A percentile compares a stretch with the other conserved stretches of the same genome.
These are phyloP conservation scores for Agrypnus murinus DNA, from an alignment of 2,888 invertebrate species.

Conservation along the genomic window DNA sequence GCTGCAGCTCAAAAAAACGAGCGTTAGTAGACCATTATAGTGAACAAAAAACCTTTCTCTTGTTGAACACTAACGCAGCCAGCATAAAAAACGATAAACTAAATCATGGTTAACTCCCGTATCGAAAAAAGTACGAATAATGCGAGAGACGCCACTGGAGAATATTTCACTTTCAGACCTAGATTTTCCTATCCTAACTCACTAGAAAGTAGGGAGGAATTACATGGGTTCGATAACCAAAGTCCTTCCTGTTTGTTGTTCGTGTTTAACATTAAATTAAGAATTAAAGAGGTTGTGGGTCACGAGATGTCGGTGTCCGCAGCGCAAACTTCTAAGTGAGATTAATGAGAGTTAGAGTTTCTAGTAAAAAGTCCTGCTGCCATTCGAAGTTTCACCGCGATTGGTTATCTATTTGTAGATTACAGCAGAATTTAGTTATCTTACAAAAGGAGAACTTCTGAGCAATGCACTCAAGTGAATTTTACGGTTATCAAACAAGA, in stretches of 20 bases:
- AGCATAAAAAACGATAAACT: no score
- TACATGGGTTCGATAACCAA: slow-evolving; percentile 27
- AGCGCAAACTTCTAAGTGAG: slow-evolving; percentile 47
- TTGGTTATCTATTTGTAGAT: slow-evolving; percentile 15
- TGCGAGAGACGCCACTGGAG: no score
- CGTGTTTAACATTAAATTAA: slow-evolving; percentile 44
- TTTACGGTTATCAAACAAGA: no score
- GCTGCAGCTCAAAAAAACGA: no score
- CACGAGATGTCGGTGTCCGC: slow-evolving; percentile 42
- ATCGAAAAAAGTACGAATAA: no score
- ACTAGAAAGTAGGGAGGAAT: background rate
- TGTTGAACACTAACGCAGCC: no score
- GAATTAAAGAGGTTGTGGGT: slow-evolving; percentile 45
- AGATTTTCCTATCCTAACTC: no score
- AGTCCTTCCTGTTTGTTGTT: slow-evolving; percentile 23
- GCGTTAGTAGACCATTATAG: no score
- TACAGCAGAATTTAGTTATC: background rate
- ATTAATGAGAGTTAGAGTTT: slow-evolving; percentile 39
- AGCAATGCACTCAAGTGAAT: no score
- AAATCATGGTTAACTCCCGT: no score
- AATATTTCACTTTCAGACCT: no score
- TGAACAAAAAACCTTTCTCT: no score
- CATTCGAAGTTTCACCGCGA: slow-evolving; percentile 23
- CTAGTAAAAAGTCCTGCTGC: slow-evolving; percentile 26
- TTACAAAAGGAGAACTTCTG: background rate